phyloP scores from a whole-genome alignment of 1,140 invertebrate species.

The Drosophila prosaltans region DNA sequence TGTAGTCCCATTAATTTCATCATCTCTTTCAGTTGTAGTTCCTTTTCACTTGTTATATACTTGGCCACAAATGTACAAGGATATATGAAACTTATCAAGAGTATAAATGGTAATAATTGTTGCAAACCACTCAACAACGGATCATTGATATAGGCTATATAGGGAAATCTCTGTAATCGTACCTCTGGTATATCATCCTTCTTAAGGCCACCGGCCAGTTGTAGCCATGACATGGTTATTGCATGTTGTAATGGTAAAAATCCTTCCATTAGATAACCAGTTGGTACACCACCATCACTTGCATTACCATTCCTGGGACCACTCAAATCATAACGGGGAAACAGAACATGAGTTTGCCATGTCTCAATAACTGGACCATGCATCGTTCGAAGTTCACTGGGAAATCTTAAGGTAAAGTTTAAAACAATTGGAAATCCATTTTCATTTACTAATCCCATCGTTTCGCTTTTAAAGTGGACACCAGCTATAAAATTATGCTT shows the following conservation, averaged over 20 bases:
- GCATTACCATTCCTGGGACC: conserved; percentile 57
- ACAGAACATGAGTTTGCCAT: conserved; percentile 56
- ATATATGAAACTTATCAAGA: conserved; percentile 90
- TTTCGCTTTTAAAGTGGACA: conserved; percentile 20
- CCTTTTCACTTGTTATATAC: conserved; percentile 86
- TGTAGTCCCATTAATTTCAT: conserved; percentile 95
- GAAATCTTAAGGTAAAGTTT: conserved; percentile 40
- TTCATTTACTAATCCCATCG: neutral
- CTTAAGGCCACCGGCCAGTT: conserved; percentile 5
- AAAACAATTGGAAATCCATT: conserved; percentile 16
- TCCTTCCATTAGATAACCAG: conserved; percentile 85
- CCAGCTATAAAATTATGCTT: conserved; percentile 43
- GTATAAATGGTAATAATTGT: conserved; percentile 89
- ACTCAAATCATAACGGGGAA: conserved; percentile 23
- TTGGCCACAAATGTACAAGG: conserved; percentile 90
- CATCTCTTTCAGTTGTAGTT: conserved; percentile 89
- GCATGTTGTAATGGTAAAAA: conserved; percentile 86
- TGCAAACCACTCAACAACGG: conserved; percentile 87
- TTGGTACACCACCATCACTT: conserved; percentile 63
- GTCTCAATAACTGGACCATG: conserved; percentile 23
- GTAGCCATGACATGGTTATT: conserved; percentile 82
- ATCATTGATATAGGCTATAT: conserved; percentile 89
- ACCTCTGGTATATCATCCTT: conserved; percentile 36
- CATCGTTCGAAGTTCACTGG: conserved; percentile 51
- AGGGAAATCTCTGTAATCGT: conserved; percentile 86